Conservation (phyloP, 2,113 vertebrate genomes). For the Heterotilapia buettikoferi region DNA sequence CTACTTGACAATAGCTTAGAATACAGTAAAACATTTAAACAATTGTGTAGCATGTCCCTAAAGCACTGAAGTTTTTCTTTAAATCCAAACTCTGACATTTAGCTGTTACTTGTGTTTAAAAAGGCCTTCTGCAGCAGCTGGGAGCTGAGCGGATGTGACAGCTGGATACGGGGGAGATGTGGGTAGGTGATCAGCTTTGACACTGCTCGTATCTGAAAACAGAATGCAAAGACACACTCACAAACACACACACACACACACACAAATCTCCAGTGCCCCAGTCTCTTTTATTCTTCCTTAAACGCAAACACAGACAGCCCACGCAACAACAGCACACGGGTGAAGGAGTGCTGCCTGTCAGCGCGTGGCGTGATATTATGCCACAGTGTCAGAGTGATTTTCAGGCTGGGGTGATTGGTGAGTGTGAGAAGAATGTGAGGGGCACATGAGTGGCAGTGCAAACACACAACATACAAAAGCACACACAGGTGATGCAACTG, state of each 20-base stretch:
- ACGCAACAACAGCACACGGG: slow-evolving; percentile 39
- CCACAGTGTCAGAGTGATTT: slow-evolving; percentile 52
- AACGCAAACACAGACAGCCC: slow-evolving; percentile 49
- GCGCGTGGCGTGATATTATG: slow-evolving; percentile 29
- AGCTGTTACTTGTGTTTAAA: slow-evolving; percentile 35
- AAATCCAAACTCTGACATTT: slow-evolving; percentile 23
- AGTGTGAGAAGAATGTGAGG: slow-evolving; percentile 36
- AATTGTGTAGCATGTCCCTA: neutral
- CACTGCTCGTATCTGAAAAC: slow-evolving; percentile 66
- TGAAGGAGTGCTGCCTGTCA: slow-evolving; percentile 46
- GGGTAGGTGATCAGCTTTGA: slow-evolving; percentile 59
- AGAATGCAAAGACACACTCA: slow-evolving; percentile 47
- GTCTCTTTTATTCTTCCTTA: slow-evolving; percentile 43
- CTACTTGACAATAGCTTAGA: neutral
- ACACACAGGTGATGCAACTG: slow-evolving; percentile 29
- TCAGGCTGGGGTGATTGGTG: slow-evolving; percentile 37
- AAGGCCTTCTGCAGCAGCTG: slow-evolving; percentile 31
- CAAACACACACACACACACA: neutral
- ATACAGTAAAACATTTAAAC: neutral
- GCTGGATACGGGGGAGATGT: slow-evolving; percentile 48
- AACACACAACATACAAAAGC: neutral
- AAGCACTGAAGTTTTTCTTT: slow-evolving; percentile 15
- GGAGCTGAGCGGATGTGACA: slow-evolving; percentile 48
- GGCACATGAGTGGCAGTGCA: slow-evolving; percentile 32
- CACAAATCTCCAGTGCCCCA: slow-evolving; percentile 15